These are phyloP conservation scores for Cyaniris semiargus DNA, from an alignment of 2,888 invertebrate genomes.

Conservation along the genomic window DNA sequence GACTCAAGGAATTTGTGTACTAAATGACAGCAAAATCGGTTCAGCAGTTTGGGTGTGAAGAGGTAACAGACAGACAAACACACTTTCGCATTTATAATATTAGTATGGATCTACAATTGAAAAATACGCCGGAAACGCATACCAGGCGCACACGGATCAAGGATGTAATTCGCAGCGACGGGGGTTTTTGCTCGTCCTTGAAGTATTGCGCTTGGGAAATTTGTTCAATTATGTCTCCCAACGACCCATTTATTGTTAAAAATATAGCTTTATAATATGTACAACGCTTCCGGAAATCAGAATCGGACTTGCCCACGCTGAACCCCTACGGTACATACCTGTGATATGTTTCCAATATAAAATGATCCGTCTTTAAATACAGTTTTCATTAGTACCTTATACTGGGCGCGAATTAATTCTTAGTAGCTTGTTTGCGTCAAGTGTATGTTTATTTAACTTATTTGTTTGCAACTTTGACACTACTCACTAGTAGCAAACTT, in stretches of 20 bases:
- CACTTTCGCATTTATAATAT: no score
- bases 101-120: background rate
- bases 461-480: background rate
- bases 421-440: background rate
- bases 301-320: constrained; percentile 15
- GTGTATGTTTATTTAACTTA: background rate
- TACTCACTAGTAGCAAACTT: background rate
- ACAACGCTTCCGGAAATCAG: background rate
- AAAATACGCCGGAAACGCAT: background rate
- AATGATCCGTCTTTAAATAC: background rate
- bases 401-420: background rate
- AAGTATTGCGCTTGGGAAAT: constrained; percentile 18
- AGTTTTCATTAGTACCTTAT: background rate
- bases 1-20: no score
- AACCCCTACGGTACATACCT: background rate
- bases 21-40: no score
- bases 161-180: background rate
- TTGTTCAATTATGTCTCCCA: constrained; percentile 15
- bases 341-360: background rate
- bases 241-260: constrained; percentile 14
- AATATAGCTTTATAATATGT: background rate
- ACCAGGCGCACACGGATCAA: constrained; percentile 7
- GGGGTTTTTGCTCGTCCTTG: constrained; percentile 16
- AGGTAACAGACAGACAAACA: no score
- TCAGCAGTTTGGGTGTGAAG: no score